Conservation (phyloP, 2,888 invertebrate genomes). For the Sarcophaga variegata region DNA sequence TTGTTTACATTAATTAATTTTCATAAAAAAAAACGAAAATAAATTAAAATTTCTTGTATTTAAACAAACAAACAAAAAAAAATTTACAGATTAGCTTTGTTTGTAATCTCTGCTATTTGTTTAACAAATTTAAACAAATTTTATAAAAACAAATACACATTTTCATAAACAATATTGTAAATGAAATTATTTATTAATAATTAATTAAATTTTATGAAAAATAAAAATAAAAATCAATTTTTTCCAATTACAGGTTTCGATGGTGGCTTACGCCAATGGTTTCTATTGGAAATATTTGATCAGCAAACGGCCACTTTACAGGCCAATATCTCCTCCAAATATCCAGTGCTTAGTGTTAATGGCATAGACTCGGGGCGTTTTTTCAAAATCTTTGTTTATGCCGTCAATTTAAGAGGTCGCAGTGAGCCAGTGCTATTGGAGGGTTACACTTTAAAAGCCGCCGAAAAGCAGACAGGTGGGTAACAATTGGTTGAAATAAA, state of each 20-base stretch:
- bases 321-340: slow-evolving; percentile 87
- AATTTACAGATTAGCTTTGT: too few relatives aligned
- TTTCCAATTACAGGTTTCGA: slow-evolving; percentile 84
- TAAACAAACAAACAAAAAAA: neutral
- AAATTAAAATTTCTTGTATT: slow-evolving; percentile 19
- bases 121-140: neutral
- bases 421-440: slow-evolving; percentile 88
- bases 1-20: slow-evolving; percentile 1
- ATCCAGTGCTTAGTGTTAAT: slow-evolving; percentile 89
- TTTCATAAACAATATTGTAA: too few relatives aligned
- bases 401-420: slow-evolving; percentile 91
- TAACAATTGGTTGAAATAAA: neutral
- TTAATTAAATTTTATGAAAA: neutral
- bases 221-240: neutral
- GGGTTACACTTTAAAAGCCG: slow-evolving; percentile 88
- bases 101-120: slow-evolving; percentile 8
- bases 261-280: slow-evolving; percentile 89
- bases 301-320: slow-evolving; percentile 84
- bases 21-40: neutral
- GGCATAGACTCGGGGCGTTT: slow-evolving; percentile 90
- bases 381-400: slow-evolving; percentile 90
- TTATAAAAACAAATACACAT: too few relatives aligned
- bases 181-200: too few relatives aligned
- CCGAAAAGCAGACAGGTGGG: slow-evolving; percentile 90
- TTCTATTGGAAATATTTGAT: slow-evolving; percentile 88